Evolutionary conservation across 2,797 vertebrate species (phyloP).

Genomic region (Pipistrellus pipistrellus): DNA sequence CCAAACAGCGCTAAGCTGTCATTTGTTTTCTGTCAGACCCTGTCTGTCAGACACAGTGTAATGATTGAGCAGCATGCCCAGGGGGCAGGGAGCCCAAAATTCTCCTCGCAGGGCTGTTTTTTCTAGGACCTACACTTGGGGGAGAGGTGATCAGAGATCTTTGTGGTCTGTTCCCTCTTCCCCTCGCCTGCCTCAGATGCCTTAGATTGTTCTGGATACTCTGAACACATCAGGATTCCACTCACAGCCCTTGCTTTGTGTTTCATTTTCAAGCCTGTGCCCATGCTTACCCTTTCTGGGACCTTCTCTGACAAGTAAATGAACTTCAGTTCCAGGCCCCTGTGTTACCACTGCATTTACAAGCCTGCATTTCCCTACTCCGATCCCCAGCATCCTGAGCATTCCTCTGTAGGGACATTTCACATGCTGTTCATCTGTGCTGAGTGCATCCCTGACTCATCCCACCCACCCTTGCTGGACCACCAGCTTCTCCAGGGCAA

Average conservation of each 20-base stretch:
- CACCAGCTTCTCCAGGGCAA: not conserved
- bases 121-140: not conserved
- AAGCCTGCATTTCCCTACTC: not conserved
- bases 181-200: not conserved
- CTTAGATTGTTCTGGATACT: not conserved
- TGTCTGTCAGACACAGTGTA: not conserved
- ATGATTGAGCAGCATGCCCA: not conserved
- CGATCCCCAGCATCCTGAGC: not conserved
- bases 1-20: not conserved
- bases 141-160: not conserved
- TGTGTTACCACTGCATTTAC: not conserved
- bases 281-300: not conserved
- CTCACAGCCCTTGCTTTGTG: not conserved
- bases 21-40: not conserved
- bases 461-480: rapidly evolving
- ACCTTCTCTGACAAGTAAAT: slow-evolving; percentile 36
- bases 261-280: not conserved
- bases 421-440: not conserved
- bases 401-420: not conserved
- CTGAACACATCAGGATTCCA: not conserved
- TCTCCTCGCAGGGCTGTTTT: not conserved
- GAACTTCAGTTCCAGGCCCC: not conserved
- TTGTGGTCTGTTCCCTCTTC: not conserved
- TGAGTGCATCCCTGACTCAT: not conserved
- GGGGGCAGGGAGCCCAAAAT: not conserved